These are phyloP conservation scores for Lophotriccus pileatus DNA, from an alignment of 2,797 vertebrate species.

Conservation along the genomic window DNA sequence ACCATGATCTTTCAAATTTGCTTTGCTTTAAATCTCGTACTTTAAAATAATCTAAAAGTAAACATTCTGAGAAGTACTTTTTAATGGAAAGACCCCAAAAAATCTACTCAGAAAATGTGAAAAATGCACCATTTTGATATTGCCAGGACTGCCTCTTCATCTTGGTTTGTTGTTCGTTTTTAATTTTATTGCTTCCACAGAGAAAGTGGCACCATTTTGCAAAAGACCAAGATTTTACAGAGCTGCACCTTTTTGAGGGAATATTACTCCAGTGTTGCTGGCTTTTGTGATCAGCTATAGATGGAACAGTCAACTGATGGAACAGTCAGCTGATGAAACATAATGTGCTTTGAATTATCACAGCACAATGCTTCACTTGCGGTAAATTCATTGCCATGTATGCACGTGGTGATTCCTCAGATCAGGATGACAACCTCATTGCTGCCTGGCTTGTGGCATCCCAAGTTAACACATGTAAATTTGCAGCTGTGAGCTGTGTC, in stretches of 20 bases:
- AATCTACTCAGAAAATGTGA: neutral
- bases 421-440: conserved; percentile 34
- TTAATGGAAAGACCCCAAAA: neutral
- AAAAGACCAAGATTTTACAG: neutral
- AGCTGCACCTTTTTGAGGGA: neutral
- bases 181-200: neutral
- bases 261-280: neutral
- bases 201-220: neutral
- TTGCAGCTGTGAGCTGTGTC: neutral
- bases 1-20: neutral
- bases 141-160: neutral
- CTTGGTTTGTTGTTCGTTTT: neutral
- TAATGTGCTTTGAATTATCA: conserved; percentile 28
- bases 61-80: neutral
- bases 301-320: neutral
- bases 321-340: neutral
- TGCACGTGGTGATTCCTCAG: neutral
- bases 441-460: conserved; percentile 22
- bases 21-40: neutral
- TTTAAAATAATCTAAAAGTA: neutral
- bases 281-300: neutral
- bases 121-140: neutral
- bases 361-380: neutral
- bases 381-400: neutral
- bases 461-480: conserved; percentile 4